A percentile compares a stretch with the other conserved stretches of the same genome.
Evolutionary conservation across 2,113 vertebrate species (phyloP).

Genomic region (Indri indri): DNA sequence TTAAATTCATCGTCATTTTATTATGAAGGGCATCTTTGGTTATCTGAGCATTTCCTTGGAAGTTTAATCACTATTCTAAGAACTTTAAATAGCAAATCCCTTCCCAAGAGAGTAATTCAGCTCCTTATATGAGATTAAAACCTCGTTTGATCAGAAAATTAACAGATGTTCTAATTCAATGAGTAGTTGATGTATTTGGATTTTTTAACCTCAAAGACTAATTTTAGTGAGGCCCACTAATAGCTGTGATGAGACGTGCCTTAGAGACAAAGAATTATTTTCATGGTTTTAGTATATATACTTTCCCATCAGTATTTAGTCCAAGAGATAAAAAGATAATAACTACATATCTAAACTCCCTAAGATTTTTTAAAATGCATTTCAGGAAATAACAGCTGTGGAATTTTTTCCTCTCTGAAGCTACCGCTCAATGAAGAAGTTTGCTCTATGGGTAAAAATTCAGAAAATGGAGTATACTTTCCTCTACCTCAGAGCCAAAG

Average conservation of each 20-base stretch:
- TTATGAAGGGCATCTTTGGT: not conserved
- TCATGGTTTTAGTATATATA: not conserved
- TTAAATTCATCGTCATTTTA: not conserved
- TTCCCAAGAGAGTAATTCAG: not conserved
- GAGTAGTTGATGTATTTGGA: not conserved
- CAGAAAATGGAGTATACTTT: slow-evolving; percentile 81
- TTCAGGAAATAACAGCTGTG: slow-evolving; percentile 72
- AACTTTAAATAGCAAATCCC: not conserved
- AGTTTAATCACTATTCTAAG: not conserved
- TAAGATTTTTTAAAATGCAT: not conserved
- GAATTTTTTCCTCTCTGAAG: slow-evolving; percentile 44
- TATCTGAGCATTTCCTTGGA: not conserved
- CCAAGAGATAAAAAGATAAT: not conserved
- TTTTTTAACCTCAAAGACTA: not conserved
- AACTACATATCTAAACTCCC: not conserved
- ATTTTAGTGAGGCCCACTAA: slow-evolving; percentile 16
- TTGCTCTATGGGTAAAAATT: slow-evolving; percentile 78
- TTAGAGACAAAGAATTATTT: slow-evolving; percentile 28
- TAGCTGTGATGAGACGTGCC: not conserved
- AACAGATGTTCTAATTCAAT: not conserved
- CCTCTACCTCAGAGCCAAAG: slow-evolving; percentile 78
- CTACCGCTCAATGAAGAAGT: slow-evolving; percentile 80
- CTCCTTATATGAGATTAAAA: not conserved
- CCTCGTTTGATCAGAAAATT: not conserved
- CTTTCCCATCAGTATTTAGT: not conserved